Percentiles rank a stretch among this genome's conserved stretches.
phyloP scores from a whole-genome alignment of 2,113 vertebrate genomes.

The Recurvirostra avosetta region DNA sequence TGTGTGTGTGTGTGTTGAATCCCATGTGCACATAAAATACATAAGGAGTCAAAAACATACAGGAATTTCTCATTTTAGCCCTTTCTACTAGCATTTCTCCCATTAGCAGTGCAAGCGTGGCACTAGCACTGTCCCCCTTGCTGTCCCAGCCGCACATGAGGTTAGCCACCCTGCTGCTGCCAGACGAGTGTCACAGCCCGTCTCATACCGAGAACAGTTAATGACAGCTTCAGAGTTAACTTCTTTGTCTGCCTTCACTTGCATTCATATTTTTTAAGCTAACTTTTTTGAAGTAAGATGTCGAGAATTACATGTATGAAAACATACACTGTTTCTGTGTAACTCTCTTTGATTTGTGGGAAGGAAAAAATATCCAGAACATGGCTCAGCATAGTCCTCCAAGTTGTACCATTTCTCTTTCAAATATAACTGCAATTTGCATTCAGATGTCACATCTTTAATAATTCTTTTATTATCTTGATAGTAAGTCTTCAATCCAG shows the following conservation, averaged over 20 bases:
- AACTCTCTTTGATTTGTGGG: background rate
- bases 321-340: background rate
- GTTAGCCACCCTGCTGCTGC: background rate
- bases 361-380: background rate
- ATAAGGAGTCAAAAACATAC: background rate
- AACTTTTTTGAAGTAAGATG: background rate
- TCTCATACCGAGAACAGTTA: background rate
- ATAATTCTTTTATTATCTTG: slow-evolving; percentile 64
- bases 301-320: background rate
- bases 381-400: background rate
- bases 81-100: background rate
- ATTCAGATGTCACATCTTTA: background rate
- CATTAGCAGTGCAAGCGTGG: accelerated
- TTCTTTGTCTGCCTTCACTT: background rate
- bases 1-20: background rate
- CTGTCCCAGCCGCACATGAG: accelerated
- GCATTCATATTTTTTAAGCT: background rate
- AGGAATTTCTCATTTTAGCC: background rate
- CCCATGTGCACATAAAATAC: background rate
- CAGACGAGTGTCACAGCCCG: background rate
- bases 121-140: background rate
- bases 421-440: background rate
- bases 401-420: background rate
- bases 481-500: slow-evolving; percentile 95
- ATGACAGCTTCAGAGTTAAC: background rate